Evolutionary conservation across 2,113 vertebrate species (phyloP).

Genomic region (Oophaga pumilio): DNA sequence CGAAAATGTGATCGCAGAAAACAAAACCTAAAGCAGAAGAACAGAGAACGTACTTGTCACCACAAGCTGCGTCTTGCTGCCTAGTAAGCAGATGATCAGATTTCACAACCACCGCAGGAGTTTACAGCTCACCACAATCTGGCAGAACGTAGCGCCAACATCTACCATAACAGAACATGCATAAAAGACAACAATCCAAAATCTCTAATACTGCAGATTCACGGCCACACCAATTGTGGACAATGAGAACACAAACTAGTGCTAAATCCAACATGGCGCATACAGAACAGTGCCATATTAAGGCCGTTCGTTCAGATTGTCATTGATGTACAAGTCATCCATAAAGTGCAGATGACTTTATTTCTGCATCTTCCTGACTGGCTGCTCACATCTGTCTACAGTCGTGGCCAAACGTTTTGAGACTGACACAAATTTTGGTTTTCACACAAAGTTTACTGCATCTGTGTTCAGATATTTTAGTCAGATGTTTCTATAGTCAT

Average conservation of each 20-base stretch:
- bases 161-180: constrained; percentile 60
- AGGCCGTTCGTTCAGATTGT: background rate
- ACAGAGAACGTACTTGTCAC: constrained; percentile 40
- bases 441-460: no score
- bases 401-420: no score
- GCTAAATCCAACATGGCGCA: background rate
- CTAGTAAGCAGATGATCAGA: constrained; percentile 60
- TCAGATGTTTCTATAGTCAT: no score
- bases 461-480: no score
- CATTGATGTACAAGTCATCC: background rate
- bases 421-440: no score
- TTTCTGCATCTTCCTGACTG: no score
- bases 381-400: no score
- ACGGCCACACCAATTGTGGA: constrained; percentile 62
- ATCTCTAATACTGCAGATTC: constrained; percentile 60
- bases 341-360: background rate
- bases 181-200: constrained; percentile 62
- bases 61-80: constrained; percentile 42
- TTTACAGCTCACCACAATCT: constrained; percentile 61
- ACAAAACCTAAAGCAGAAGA: background rate
- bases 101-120: constrained; percentile 59
- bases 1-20: constrained; percentile 10
- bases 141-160: constrained; percentile 59
- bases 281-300: background rate
- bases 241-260: constrained; percentile 32